Base-by-base conservation (phyloP, 2,888 invertebrate genomes). In the Drosophila longiperda region DNA sequence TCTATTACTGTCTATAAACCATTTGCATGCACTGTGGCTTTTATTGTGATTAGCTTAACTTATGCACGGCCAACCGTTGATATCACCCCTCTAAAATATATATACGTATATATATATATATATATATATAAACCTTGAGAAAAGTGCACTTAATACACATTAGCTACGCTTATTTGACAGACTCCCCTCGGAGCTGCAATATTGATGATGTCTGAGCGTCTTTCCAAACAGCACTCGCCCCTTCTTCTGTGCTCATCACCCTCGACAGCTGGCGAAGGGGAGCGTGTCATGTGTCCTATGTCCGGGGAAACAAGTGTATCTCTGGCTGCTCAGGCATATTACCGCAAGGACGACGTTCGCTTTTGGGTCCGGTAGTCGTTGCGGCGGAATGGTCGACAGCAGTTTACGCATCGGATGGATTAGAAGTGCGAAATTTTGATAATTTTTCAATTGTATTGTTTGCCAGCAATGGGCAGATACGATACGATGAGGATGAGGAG, bases 131-230 rank as follows among this genome's bases (percentile, higher is more conserved):
- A 73, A 66, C 52, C 62, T 50, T 53, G 62, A 54, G 48, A 9
- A 72, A 83, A 88, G 80, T 86, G 87, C 87, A 87, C 87, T 87
- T 89, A 80, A 87, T 90, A 82, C 90, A 78, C 80, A 90, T 87
- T 87, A 90, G 87, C 73, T 62, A 87, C 90, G 90, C 87, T 90
- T 90, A 87, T 87, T 90, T 90, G 89, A 87, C 89, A 87, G 78
- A 60, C 80, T 73, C 54, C 69, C 36, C 38, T n/a, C 9, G 12
- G 23, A n/a, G 38, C 23, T 80, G 89, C 82, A 85, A 85, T 85
- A 85, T 85, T 89, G 89, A 85, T 85, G 87, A 85, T 85, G 82
- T 75, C 78, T 66, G 79, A 54, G 61, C 71, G 64, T 61, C 69
- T 61, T 52, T 45, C n/a, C 57, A 62, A 74, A 58, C 55, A 65